These are phyloP conservation scores for Phaedon cochleariae DNA, from an alignment of 2,888 invertebrate genomes.

Conservation along the genomic window DNA sequence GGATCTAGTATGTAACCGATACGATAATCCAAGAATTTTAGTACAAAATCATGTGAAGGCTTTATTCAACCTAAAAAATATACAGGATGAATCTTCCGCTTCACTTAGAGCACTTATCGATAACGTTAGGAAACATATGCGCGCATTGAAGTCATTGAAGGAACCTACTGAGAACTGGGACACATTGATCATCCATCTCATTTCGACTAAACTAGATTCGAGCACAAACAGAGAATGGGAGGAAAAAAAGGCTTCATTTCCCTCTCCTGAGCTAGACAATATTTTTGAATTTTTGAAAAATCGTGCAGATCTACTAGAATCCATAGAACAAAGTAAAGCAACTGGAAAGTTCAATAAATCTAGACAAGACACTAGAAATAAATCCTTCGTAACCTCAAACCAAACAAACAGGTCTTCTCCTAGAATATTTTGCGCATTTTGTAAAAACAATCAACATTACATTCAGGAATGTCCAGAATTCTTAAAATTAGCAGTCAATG, in stretches of 20 bases:
- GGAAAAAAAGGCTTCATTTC: background rate
- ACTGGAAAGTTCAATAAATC: no score
- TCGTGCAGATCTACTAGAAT: no score
- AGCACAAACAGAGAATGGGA: background rate
- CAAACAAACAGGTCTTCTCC: no score
- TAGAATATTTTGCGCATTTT: background rate
- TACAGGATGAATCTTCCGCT: conserved; percentile 6
- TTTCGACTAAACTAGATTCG: background rate
- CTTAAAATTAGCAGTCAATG: background rate
- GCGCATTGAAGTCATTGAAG: conserved; percentile 15
- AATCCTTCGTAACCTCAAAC: no score
- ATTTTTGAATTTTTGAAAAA: no score
- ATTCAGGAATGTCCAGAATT: background rate
- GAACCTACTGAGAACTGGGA: conserved; percentile 11
- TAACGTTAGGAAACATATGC: conserved; percentile 20
- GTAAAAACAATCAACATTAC: background rate
- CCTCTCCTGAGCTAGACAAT: no score
- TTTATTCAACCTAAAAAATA: conserved; percentile 12
- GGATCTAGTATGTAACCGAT: conserved; percentile 15
- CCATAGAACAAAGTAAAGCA: no score
- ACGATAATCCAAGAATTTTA: conserved; percentile 20
- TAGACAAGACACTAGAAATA: no score
- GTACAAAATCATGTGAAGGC: conserved; percentile 21
- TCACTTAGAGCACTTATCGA: conserved; percentile 18
- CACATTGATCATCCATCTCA: background rate